phyloP scores from a whole-genome alignment of 2,113 vertebrate genomes.

The Apteryx mantelli region DNA sequence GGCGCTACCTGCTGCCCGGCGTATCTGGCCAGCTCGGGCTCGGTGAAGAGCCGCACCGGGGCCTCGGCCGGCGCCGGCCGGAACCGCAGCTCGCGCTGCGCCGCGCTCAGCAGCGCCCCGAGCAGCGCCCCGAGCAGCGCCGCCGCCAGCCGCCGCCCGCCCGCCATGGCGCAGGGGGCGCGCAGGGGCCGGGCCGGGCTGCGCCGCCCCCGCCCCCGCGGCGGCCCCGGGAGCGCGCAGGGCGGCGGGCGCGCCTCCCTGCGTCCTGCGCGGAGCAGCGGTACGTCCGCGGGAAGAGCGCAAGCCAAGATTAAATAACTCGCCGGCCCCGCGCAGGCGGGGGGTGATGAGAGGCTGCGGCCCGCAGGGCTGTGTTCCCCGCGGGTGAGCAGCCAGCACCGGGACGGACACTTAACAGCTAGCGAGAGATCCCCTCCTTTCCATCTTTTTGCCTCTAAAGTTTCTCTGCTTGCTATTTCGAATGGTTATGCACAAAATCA shows the following conservation, averaged over 20 bases:
- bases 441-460: background rate
- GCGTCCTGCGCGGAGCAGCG: no score
- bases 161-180: background rate
- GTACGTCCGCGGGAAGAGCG: no score
- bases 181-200: background rate
- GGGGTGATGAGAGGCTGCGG: no score
- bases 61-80: conserved; percentile 12
- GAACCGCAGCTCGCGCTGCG: conserved; percentile 47
- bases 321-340: no score
- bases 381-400: background rate
- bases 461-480: background rate
- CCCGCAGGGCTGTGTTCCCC: no score
- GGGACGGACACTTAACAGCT: accelerated
- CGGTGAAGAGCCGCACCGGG: conserved; percentile 90
- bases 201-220: background rate
- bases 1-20: conserved; percentile 84
- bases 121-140: background rate
- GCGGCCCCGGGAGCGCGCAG: background rate
- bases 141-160: background rate
- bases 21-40: conserved; percentile 87
- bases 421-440: accelerated
- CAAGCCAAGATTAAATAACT: no score
- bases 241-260: no score
- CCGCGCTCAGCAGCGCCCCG: background rate
- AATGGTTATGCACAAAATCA: background rate